Conservation (phyloP, 30 jellyfish, hydroid and myxozoan species). For the Aurelia sp. region DNA sequence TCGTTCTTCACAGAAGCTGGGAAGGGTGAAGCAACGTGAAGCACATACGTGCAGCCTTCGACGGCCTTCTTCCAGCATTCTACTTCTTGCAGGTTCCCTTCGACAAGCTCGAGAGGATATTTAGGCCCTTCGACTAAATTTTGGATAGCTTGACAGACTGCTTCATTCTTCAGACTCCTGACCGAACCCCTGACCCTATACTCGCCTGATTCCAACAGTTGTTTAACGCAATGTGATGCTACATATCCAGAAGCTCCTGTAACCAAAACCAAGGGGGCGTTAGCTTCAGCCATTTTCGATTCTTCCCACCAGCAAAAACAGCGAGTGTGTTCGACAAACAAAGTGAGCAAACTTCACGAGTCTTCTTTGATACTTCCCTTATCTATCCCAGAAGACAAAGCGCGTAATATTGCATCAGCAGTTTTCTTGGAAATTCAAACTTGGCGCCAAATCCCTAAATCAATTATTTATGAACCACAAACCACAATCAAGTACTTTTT, state of each 20-base stretch:
- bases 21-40: slow-evolving; percentile 69
- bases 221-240: slow-evolving; percentile 52
- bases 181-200: slow-evolving; percentile 51
- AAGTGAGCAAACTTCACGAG: too few relatives aligned
- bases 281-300: slow-evolving; percentile 44
- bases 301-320: not conserved
- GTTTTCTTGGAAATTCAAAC: too few relatives aligned
- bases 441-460: too few relatives aligned
- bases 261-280: slow-evolving; percentile 64
- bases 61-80: slow-evolving; percentile 63
- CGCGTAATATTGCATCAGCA: too few relatives aligned
- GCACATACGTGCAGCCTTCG: slow-evolving; percentile 63
- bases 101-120: slow-evolving; percentile 57
- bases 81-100: slow-evolving; percentile 58
- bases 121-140: slow-evolving; percentile 27
- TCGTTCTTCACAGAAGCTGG: slow-evolving; percentile 31
- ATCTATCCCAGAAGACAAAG: too few relatives aligned
- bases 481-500: too few relatives aligned
- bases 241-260: slow-evolving; percentile 70
- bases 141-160: slow-evolving; percentile 35
- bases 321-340: too few relatives aligned
- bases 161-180: slow-evolving; percentile 54
- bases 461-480: too few relatives aligned
- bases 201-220: slow-evolving; percentile 55
- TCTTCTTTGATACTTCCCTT: too few relatives aligned